phyloP scores from a whole-genome alignment of 2,888 invertebrate genomes.

The Athalia rosae region DNA sequence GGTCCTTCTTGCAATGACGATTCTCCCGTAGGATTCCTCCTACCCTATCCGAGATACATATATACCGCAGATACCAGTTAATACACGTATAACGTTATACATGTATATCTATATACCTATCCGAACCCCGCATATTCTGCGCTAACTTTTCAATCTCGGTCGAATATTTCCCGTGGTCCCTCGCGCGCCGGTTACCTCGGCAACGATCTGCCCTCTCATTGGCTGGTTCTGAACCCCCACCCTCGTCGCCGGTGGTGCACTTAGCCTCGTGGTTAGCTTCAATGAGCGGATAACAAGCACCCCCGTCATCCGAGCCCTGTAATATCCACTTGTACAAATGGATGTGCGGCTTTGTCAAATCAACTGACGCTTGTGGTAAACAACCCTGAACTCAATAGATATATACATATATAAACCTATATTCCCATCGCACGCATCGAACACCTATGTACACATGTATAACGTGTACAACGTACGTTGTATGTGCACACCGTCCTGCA shows the following conservation, averaged over 20 bases:
- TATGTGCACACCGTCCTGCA: neutral
- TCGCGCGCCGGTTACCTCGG: slow-evolving; percentile 69
- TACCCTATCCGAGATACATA: neutral
- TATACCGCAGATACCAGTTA: neutral
- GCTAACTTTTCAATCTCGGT: slow-evolving; percentile 73
- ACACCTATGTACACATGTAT: too few species aligned
- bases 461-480: neutral
- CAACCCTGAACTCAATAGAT: slow-evolving; percentile 48
- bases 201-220: slow-evolving; percentile 71
- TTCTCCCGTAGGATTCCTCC: neutral
- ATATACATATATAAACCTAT: neutral
- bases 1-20: slow-evolving; percentile 4
- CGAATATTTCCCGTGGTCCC: slow-evolving; percentile 67
- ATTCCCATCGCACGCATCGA: too few species aligned
- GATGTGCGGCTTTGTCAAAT: slow-evolving; percentile 73
- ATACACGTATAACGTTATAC: slow-evolving; percentile 11
- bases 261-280: slow-evolving; percentile 73
- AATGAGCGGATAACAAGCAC: slow-evolving; percentile 73
- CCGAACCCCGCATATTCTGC: slow-evolving; percentile 47
- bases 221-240: slow-evolving; percentile 60
- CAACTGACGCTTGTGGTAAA: slow-evolving; percentile 69
- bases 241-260: slow-evolving; percentile 57
- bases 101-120: neutral
- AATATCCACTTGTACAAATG: slow-evolving; percentile 72
- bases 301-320: slow-evolving; percentile 64